Base-by-base conservation (phyloP, 2,797 vertebrate species). In the Telmatherina bonti region DNA sequence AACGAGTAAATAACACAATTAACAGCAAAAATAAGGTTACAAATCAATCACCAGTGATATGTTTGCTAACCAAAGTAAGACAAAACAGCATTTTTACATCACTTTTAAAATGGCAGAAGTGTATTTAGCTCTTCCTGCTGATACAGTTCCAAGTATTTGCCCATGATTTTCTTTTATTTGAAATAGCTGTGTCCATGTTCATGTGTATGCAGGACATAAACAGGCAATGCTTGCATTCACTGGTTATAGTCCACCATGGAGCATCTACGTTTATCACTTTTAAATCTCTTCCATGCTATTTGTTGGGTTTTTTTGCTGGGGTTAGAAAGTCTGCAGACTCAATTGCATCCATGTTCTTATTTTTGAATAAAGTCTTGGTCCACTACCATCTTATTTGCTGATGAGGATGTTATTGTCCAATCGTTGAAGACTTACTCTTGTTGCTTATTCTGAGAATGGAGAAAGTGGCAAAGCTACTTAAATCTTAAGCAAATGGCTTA, bases 1-100 rank as follows among this genome's bases (percentile, higher is more conserved):
- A 72, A 79, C 78, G 74, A 68, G 35, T 33, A 59, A 86, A 84
- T 72, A 68, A 83, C 41, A 70, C 76, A 84, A 83, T 88, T 86
- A 87, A 82, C 29, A 61, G 71, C 71, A 56, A 66, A 31, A 75
- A 35, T 56, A 56, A 12, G 63, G 57, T 63, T 60, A 35, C 62
- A 57, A 20, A 51, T 72, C 54, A 64, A 31, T 72, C 54, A 41
- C 11, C 4, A 2, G 13, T 20, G 10, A 26, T 7, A 4, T 38
- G 31, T 79, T 62, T 30, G 9, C 16, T 22, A 53, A 38, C 26
- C 7, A 11, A 70, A 54, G n/a, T 52, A 16, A 56, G n/a, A 30
- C 2, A 31, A 36, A 36, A 31, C 55, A 76, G 20, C 1, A 51
- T 66, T 7, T 41, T 45, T 53, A 4, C 27, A 6, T 53, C 59